Conservation (phyloP, 2,113 vertebrate species). For the Cololabis saira region DNA sequence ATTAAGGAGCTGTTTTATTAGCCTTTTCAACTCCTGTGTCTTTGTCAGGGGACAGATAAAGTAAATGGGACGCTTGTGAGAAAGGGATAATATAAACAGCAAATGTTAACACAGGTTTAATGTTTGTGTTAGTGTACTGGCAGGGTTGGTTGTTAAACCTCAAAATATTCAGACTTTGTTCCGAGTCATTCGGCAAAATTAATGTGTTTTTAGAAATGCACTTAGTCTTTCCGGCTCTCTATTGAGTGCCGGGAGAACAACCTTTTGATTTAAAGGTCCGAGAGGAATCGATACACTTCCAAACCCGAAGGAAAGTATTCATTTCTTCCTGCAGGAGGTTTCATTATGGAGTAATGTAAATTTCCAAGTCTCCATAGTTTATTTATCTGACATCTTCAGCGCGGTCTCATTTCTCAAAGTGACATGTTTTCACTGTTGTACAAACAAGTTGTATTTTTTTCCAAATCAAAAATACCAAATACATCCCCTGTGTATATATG, state of each 20-base stretch:
- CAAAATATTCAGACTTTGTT: background rate
- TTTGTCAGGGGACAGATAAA: conserved; percentile 19
- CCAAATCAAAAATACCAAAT: no score
- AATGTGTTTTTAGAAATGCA: no score
- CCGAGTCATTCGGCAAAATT: background rate
- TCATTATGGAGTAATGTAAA: conserved; percentile 13
- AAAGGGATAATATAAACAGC: conserved; percentile 15
- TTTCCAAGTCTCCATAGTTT: conserved; percentile 8
- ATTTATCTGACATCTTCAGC: background rate
- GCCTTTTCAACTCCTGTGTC: conserved; percentile 7
- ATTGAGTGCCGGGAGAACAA: background rate
- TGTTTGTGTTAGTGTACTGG: background rate
- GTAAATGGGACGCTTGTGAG: conserved; percentile 22
- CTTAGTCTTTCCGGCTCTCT: background rate
- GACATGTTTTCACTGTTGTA: background rate
- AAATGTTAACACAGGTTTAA: background rate
- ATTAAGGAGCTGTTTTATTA: conserved; percentile 25
- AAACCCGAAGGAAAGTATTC: conserved; percentile 27
- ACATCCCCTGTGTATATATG: no score
- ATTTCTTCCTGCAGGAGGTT: conserved; percentile 26
- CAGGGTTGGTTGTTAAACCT: background rate
- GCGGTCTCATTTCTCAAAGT: conserved; percentile 1
- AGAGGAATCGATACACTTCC: conserved; percentile 43
- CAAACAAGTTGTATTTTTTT: no score
- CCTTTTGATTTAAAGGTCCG: conserved; percentile 29